phyloP scores from a whole-genome alignment of 1,140 invertebrate genomes.

The Acromyrmex echinatior region DNA sequence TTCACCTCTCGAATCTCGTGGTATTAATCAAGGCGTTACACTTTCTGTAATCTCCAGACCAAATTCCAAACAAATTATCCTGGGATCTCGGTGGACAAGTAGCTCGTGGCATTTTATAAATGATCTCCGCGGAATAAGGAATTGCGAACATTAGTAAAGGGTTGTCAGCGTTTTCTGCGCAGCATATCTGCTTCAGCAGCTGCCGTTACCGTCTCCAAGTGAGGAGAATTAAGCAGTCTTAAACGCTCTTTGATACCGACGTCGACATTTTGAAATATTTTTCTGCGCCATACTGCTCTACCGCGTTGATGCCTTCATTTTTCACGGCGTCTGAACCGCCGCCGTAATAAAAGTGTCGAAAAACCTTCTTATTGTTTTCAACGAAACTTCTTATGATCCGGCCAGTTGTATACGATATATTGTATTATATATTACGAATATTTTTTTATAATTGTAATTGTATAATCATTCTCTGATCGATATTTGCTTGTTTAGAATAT shows the following conservation, averaged over 20 bases:
- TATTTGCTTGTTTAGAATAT: slow-evolving; percentile 11
- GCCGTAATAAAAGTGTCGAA: slow-evolving; percentile 68
- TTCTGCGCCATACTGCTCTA: slow-evolving; percentile 64
- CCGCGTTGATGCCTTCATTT: slow-evolving; percentile 68
- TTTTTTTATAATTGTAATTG: background rate
- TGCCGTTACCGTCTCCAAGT: slow-evolving; percentile 65
- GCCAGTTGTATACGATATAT: background rate
- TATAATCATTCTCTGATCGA: background rate
- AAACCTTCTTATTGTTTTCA: background rate
- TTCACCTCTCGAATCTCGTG: slow-evolving; percentile 70
- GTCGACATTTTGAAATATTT: slow-evolving; percentile 77
- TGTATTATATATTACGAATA: background rate
- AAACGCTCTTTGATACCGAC: slow-evolving; percentile 79
- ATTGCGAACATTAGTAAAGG: slow-evolving; percentile 79
- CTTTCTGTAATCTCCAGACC: slow-evolving; percentile 75
- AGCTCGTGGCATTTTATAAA: slow-evolving; percentile 76
- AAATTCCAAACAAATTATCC: slow-evolving; percentile 81
- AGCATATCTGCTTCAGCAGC: slow-evolving; percentile 65
- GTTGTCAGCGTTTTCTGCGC: slow-evolving; percentile 74
- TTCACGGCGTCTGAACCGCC: slow-evolving; percentile 57
- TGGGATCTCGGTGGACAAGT: slow-evolving; percentile 64
- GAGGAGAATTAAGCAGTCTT: slow-evolving; percentile 78
- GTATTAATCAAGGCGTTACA: slow-evolving; percentile 76
- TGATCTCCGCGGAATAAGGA: slow-evolving; percentile 74
- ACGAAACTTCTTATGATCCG: background rate